A percentile compares a stretch with the other conserved stretches of the same genome.
phyloP scores from a whole-genome alignment of 2,888 invertebrate genomes.

The Corbicula japonica region DNA sequence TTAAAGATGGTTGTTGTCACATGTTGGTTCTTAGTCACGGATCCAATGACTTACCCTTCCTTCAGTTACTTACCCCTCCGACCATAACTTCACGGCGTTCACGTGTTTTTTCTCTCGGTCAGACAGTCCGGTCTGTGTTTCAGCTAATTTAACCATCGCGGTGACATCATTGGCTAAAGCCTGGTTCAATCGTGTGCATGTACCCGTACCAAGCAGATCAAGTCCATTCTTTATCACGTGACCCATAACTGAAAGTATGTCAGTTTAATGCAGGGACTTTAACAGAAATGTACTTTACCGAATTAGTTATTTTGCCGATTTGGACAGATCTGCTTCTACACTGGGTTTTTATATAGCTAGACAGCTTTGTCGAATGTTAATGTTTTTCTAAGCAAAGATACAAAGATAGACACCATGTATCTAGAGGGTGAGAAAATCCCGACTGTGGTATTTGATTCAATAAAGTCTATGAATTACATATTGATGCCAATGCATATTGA shows the following conservation, averaged over 20 bases:
- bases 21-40: too few relatives aligned
- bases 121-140: constrained; percentile 35
- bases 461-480: too few relatives aligned
- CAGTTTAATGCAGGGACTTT: too few relatives aligned
- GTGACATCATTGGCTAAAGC: constrained; percentile 83
- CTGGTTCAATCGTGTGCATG: constrained; percentile 79
- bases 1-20: too few relatives aligned
- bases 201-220: constrained; percentile 87
- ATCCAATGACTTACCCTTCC: too few relatives aligned
- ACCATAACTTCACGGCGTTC: constrained; percentile 85
- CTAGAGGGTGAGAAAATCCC: too few relatives aligned
- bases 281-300: too few relatives aligned
- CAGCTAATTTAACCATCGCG: constrained; percentile 79
- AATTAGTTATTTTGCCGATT: neutral
- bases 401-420: too few relatives aligned
- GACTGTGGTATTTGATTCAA: too few relatives aligned
- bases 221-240: constrained; percentile 86
- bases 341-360: neutral
- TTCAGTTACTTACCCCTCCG: constrained; percentile 84
- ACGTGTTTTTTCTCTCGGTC: constrained; percentile 86
- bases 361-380: neutral
- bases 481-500: too few relatives aligned
- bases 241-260: constrained; percentile 87
- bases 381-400: neutral
- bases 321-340: neutral